A percentile compares a stretch with the other conserved stretches of the same genome.
Conservation (phyloP, 30 jellyfish, hydroid and myxozoan genomes). For the Phacellophora camtschatica region DNA sequence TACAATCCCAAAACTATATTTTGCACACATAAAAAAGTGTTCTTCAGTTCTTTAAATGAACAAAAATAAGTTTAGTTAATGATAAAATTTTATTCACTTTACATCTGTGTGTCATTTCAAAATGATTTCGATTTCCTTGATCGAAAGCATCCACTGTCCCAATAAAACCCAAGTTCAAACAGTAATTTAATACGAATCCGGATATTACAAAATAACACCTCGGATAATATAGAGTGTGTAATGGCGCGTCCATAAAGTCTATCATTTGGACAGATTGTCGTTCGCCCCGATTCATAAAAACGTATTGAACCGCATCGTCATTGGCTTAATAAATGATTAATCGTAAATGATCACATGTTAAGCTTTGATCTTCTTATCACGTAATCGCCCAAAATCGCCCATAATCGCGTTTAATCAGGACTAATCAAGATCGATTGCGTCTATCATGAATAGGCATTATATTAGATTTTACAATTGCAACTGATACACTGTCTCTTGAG, state of each 20-base stretch:
- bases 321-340: not conserved
- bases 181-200: not conserved
- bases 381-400: not conserved
- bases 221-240: not conserved
- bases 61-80: no score
- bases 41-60: no score
- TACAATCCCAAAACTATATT: no score
- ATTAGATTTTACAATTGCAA: not conserved
- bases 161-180: no score
- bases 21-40: no score
- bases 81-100: no score
- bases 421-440: constrained; percentile 10
- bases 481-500: not conserved
- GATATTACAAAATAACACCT: not conserved
- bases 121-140: no score
- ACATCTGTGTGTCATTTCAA: no score
- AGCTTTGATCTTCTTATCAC: constrained; percentile 8
- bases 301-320: not conserved
- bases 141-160: no score
- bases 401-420: not conserved
- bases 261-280: not conserved
- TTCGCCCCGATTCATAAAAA: not conserved
- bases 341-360: not conserved
- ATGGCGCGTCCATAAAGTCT: not conserved
- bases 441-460: not conserved